A percentile compares a stretch with the other conserved stretches of the same genome.
Evolutionary conservation across 2,888 invertebrate species (phyloP).

Genomic region (Drosophila colorata): DNA sequence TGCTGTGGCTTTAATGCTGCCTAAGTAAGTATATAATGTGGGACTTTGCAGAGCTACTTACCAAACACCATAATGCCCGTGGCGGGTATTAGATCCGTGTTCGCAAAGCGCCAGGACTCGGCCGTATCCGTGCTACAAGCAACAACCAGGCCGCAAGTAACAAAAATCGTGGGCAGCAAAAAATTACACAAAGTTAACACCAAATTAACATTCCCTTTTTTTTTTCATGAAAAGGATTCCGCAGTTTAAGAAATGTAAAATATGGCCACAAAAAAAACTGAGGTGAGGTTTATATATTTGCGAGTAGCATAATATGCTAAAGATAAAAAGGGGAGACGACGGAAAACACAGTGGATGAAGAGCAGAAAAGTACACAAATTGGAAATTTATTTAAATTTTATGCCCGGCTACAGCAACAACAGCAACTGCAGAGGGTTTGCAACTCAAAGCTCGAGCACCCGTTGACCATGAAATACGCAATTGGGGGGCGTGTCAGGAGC

Average conservation of each 20-base stretch:
- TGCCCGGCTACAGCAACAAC: slow-evolving; percentile 36
- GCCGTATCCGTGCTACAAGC: slow-evolving; percentile 87
- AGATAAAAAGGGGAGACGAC: slow-evolving; percentile 50
- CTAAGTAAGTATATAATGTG: slow-evolving; percentile 22
- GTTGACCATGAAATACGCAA: slow-evolving; percentile 54
- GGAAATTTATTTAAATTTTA: slow-evolving; percentile 82
- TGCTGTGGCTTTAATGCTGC: not conserved
- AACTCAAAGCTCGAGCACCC: slow-evolving; percentile 44
- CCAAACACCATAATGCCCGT: slow-evolving; percentile 94
- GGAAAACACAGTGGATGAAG: slow-evolving; percentile 9
- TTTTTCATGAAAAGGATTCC: not conserved
- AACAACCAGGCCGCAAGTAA: slow-evolving; percentile 69
- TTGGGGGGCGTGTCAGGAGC: not conserved
- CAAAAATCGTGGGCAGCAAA: slow-evolving; percentile 23
- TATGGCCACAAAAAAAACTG: slow-evolving; percentile 19
- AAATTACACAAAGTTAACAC: slow-evolving; percentile 78
- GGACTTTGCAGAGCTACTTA: slow-evolving; percentile 83
- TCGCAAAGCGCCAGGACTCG: slow-evolving; percentile 90
- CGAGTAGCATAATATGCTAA: slow-evolving; percentile 32
- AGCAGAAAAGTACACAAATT: slow-evolving; percentile 60
- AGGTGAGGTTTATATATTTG: slow-evolving; percentile 13
- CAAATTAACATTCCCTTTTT: slow-evolving; percentile 76
- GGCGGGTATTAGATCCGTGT: slow-evolving; percentile 90
- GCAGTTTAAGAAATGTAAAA: slow-evolving; percentile 38
- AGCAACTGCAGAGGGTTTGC: slow-evolving; percentile 1